Percentiles rank a stretch among this genome's conserved stretches.
Evolutionary conservation across 92 coral and sea anemone genomes (phyloP).

Genomic region (Porites rus): DNA sequence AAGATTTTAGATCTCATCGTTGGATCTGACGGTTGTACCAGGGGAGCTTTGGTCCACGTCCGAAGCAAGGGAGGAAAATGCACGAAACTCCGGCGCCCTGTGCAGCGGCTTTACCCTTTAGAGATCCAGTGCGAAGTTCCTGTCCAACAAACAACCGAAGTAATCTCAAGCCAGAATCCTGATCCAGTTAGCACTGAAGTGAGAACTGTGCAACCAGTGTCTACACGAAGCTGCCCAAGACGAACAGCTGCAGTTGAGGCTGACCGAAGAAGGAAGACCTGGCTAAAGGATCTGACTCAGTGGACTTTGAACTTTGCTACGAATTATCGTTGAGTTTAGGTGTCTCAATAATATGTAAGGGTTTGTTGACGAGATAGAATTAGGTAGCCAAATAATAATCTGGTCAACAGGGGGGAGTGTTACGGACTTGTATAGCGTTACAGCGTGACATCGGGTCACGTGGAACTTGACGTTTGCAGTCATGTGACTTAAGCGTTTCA

Average conservation of each 20-base stretch:
- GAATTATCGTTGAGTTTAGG: conserved; percentile 2
- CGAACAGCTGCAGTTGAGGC: conserved; percentile 29
- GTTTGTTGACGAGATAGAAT: conserved; percentile 10
- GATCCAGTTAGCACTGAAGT: neutral
- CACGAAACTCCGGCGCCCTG: conserved; percentile 61
- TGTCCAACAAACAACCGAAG: neutral
- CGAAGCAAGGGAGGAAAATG: conserved; percentile 47
- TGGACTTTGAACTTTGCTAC: neutral
- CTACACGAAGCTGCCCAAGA: conserved; percentile 5
- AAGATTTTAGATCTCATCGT: conserved; percentile 44
- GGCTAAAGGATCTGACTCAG: conserved; percentile 16
- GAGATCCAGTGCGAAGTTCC: conserved; percentile 28
- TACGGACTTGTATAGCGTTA: neutral
- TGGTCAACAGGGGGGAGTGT: conserved; percentile 37
- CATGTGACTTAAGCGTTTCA: no score
- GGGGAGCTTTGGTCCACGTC: conserved; percentile 75
- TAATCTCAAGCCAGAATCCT: neutral
- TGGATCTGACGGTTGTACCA: conserved; percentile 44
- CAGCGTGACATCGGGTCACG: neutral
- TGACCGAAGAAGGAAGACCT: conserved; percentile 31
- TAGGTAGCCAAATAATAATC: neutral
- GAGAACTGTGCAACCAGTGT: conserved; percentile 6
- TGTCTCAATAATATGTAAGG: neutral
- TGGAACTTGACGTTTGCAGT: no score
- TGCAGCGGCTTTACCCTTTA: conserved; percentile 68